Base-by-base conservation (phyloP, 2,113 vertebrate genomes). In the Vidua chalybeata region DNA sequence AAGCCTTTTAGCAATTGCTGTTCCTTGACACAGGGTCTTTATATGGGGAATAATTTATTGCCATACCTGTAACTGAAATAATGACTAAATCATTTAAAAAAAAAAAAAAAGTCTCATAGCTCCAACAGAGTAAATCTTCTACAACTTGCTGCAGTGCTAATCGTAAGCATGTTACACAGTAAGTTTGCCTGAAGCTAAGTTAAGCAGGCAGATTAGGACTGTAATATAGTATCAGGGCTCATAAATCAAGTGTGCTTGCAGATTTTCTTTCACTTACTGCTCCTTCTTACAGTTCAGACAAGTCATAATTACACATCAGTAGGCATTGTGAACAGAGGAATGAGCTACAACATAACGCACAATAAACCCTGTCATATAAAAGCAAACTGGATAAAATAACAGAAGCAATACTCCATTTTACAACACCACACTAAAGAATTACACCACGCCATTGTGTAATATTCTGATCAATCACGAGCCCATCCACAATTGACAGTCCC, bases 281-380 rank as follows among this genome's bases (percentile, higher is more conserved):
- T 98, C 98, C 98, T 98, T 99, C 98, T 98, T 98, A 98, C 97
- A 98, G 98, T 98, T 98, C 98, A 98, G 98, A 98, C 98, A 98
- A 98, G 98, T 98, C 98, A 98, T 99, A 99, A 99, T 99, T 99
- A 99, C 98, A 99, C 98, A 98, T 98, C 98, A 99, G 98, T 98
- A 98, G 97, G 98, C 97, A 98, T 96, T 98, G 98, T 97, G 97
- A 98, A 92, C 98, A 98, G 98, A 98, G 98, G 98, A 98, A 98
- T 98, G 98, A 98, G 98, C 98, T 98, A 98, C 98, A 98, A 98
- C 98, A 98, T 98, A 98, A 99, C 96, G 98, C 98, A 98, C 98
- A 98, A 99, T 99, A 99, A 99, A 99, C 98, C 98, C 98, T 98
- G 98, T 98, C 98, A 98, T 98, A 98, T 99, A 99, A 99, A 99